Percentiles rank a stretch among this genome's conserved stretches.
Evolutionary conservation across 2,888 invertebrate species (phyloP).

Genomic region (Sisyra terminalis): DNA sequence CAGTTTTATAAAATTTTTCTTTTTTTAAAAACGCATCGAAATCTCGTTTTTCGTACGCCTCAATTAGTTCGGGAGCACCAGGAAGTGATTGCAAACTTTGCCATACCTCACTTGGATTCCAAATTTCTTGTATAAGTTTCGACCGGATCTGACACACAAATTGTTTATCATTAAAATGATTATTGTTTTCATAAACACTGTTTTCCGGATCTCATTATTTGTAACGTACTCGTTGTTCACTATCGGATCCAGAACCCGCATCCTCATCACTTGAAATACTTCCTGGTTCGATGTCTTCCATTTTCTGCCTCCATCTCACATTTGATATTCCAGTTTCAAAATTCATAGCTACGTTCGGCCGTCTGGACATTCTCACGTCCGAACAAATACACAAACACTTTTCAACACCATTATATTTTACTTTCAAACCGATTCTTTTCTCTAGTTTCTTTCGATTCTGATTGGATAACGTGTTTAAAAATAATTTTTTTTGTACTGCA

Average conservation of each 20-base stretch:
- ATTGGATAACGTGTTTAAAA: too few species aligned
- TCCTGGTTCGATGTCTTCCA: constrained; percentile 11
- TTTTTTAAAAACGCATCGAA: constrained; percentile 29
- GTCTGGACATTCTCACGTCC: too few species aligned
- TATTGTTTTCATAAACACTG: constrained; percentile 10
- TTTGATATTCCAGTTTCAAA: too few species aligned
- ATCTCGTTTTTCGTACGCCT: constrained; percentile 27
- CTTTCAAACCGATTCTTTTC: too few species aligned
- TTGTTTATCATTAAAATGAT: not conserved
- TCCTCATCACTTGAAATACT: constrained; percentile 35
- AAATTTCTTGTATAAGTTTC: constrained; percentile 21
- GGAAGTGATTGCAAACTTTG: constrained; percentile 26
- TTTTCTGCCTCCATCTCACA: too few species aligned
- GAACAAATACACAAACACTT: too few species aligned
- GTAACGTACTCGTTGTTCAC: constrained; percentile 12
- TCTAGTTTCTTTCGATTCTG: too few species aligned
- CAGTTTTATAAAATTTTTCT: constrained; percentile 30
- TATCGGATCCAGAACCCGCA: constrained; percentile 29
- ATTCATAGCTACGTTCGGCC: too few species aligned
- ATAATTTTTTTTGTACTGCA: too few species aligned
- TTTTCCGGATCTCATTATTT: constrained; percentile 3
- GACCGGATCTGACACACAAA: constrained; percentile 21
- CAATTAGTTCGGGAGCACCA: constrained; percentile 29
- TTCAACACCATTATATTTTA: too few species aligned
- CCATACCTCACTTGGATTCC: constrained; percentile 20